Base-by-base conservation (phyloP, 23 tunicate species). In the Styela plicata region DNA sequence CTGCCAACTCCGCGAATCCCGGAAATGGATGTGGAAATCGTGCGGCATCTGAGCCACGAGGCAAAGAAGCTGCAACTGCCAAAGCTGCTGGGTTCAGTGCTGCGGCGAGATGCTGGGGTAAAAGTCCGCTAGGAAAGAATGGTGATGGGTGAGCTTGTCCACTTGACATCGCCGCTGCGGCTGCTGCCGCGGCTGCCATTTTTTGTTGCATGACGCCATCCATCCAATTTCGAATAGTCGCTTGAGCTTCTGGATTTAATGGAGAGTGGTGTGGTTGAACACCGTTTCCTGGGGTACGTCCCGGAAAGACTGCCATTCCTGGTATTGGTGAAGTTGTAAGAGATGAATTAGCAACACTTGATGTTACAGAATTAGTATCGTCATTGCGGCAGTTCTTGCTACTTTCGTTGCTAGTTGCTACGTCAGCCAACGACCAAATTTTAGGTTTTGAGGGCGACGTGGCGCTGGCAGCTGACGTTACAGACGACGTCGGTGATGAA, bases 391-490 rank as follows among this genome's bases (percentile, higher is more conserved):
- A 25, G 71, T 67, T 67, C 71, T 67, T 67, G 71, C 71, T 1
- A 25, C 78, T 65, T 74, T 93, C 98, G 36, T 70, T 34, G 36
- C 89, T 84, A 0, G 89, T 85, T 2, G 98, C 98, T 10, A 88
- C 93, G 36, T 93, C 98, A 29, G 98, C 98, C 20, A 93, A 63
- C 1, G 98, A 93, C 98, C 98, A 93, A 53, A 93, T 93, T 64
- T 93, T 93, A 30, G 93, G 85, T 69, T 93, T 93, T 33, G 83
- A 28, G 24, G 89, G 89, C 2, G 93, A 64, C 18, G 24, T 36
- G 31, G 81, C 31, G 24, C 78, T 26, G 27, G 95, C 74, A 17
- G 87, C 68, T 5, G 91, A 84, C 16, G 89, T 83, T 16, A 61
- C 36, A 19, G 81, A 25, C 16, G 95, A 80, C 61, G 85, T 31